These are phyloP conservation scores for Fissipunctia ypsillon DNA, from an alignment of 2,888 invertebrate genomes.

Conservation along the genomic window DNA sequence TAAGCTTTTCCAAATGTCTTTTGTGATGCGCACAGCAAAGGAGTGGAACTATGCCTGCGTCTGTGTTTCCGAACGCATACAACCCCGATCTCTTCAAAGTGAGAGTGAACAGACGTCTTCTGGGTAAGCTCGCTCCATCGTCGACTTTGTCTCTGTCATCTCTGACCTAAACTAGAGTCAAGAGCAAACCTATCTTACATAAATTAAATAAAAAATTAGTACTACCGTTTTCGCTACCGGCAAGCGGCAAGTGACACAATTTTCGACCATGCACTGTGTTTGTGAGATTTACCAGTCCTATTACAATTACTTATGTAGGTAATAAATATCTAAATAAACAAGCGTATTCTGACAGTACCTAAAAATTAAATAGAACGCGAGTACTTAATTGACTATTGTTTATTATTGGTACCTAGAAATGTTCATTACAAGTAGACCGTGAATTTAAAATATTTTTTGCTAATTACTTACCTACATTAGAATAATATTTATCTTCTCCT, in stretches of 20 bases:
- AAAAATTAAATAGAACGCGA: background rate
- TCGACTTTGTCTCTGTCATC: too few relatives aligned
- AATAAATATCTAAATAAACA: background rate
- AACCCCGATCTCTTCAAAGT: too few relatives aligned
- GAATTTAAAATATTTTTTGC: background rate
- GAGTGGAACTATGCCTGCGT: too few relatives aligned
- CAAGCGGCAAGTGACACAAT: background rate
- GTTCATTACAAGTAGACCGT: constrained; percentile 8
- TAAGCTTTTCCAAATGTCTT: too few relatives aligned
- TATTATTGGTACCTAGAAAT: constrained; percentile 12
- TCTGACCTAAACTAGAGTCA: too few relatives aligned
- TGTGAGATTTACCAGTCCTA: background rate
- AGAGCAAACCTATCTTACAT: too few relatives aligned
- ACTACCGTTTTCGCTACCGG: background rate
- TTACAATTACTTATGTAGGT: background rate
- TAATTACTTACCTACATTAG: background rate
- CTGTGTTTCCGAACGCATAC: too few relatives aligned
- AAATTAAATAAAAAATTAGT: too few relatives aligned
- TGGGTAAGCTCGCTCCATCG: too few relatives aligned
- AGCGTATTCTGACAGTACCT: background rate
- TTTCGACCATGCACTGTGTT: background rate
- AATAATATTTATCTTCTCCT: constrained; percentile 11
- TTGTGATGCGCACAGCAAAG: too few relatives aligned
- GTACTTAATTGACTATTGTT: constrained; percentile 11
- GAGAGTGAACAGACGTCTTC: too few relatives aligned